These are phyloP conservation scores for Apamea crenata DNA, from an alignment of 2,888 invertebrate genomes.

Conservation along the genomic window DNA sequence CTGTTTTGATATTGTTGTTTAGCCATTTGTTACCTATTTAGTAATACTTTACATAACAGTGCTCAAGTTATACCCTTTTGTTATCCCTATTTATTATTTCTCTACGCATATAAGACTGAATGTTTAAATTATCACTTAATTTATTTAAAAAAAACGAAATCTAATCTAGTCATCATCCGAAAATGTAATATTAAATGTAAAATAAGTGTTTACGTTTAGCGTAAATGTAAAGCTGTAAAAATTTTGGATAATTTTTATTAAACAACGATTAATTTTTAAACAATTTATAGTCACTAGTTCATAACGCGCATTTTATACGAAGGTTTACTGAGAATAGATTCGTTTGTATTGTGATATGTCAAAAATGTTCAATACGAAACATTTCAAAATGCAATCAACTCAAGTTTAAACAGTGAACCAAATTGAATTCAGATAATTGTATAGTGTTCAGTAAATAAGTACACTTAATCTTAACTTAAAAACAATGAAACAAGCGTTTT, in stretches of 20 bases:
- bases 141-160: conserved; percentile 60
- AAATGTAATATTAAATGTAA: conserved; percentile 65
- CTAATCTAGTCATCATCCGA: conserved; percentile 66
- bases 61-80: conserved; percentile 63
- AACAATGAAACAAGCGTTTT: neutral
- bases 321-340: conserved; percentile 66
- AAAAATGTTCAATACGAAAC: neutral
- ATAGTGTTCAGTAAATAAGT: neutral
- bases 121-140: conserved; percentile 69
- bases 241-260: conserved; percentile 72
- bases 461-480: neutral
- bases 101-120: conserved; percentile 73
- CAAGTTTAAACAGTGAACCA: neutral
- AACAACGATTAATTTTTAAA: conserved; percentile 80
- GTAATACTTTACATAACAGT: conserved; percentile 58
- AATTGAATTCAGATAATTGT: neutral
- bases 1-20: conserved; percentile 54
- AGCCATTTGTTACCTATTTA: conserved; percentile 54
- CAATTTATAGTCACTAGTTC: conserved; percentile 67
- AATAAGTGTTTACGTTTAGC: conserved; percentile 66
- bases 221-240: conserved; percentile 79
- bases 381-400: neutral
- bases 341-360: conserved; percentile 39
- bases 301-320: conserved; percentile 77
- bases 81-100: conserved; percentile 64